Base-by-base conservation (phyloP, 2,113 vertebrate genomes). In the Platichthys flesus region DNA sequence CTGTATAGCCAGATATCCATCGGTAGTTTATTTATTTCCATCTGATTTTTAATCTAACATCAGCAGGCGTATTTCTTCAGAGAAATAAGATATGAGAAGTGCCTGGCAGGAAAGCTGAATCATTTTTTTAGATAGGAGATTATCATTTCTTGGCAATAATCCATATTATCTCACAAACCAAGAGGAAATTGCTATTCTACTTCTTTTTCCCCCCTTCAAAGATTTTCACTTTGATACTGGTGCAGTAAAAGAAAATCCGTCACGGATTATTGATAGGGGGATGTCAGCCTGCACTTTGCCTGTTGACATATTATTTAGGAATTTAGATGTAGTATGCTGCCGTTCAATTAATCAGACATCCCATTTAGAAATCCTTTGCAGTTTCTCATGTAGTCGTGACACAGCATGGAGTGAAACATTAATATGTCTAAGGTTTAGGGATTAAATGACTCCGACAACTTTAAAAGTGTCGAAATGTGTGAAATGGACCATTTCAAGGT, bases 1-100 rank as follows among this genome's bases (percentile, higher is more conserved):
- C 54, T 76, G 24, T 57, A 57, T 26, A 69, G 55, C 47, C 75
- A 83, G 79, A 90, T 90, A 76, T 65, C 28, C 54, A 88, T 91
- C 84, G 76, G 68, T 40, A 20, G 15, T 71, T 66, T 61, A 60
- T 71, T 69, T 66, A 18, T 5, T 24, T 21, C 5, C n/a, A 12
- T 49, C 20, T 35, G 35, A 24, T 35, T 74, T 73, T 82, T 82
- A 64, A 80, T 88, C 74, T 71, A 51, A 71, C 67, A 81, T 74
- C 31, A 24, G 74, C 76, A 76, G 78, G 40, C 74, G 70, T 82
- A 68, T 85, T 81, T 52, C 74, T 71, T 78, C 60, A 79, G 72
- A 73, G 73, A 65, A 81, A 66, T 54, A 54, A 82, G 59, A 85
- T 78, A 80, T 84, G 74, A 74, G 55, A 75, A 85, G 82, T 65